A percentile compares a stretch with the other conserved stretches of the same genome.
Evolutionary conservation across 2,888 invertebrate species (phyloP).

Genomic region (Abrostola triplasia): DNA sequence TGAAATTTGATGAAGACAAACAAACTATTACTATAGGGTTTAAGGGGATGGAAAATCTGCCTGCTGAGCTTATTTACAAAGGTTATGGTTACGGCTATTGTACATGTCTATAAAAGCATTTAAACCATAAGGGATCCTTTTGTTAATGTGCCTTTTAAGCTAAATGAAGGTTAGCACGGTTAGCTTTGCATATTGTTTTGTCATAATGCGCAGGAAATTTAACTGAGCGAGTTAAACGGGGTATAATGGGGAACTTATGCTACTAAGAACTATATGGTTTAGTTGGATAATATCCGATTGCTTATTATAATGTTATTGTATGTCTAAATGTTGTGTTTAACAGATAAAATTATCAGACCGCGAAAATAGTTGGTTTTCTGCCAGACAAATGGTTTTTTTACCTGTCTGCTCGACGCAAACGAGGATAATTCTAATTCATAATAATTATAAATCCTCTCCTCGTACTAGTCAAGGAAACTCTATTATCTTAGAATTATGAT

Average conservation of each 20-base stretch:
- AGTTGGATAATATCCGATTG: not conserved
- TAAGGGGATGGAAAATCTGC: conserved; percentile 1
- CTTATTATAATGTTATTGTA: not conserved
- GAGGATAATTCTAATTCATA: too few relatives aligned
- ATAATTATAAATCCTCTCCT: too few relatives aligned
- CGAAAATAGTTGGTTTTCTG: too few relatives aligned
- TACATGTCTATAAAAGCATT: conserved; percentile 5
- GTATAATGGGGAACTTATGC: conserved; percentile 1
- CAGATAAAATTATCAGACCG: too few relatives aligned
- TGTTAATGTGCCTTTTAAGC: conserved; percentile 6
- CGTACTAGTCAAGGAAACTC: too few relatives aligned
- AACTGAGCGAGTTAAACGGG: conserved; percentile 4
- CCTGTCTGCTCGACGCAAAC: too few relatives aligned
- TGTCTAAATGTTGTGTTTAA: too few relatives aligned
- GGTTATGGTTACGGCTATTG: conserved; percentile 3
- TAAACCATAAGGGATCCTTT: conserved; percentile 7
- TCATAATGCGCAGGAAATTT: conserved; percentile 6
- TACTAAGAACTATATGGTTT: not conserved
- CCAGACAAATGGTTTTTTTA: too few relatives aligned
- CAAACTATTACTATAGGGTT: conserved; percentile 2
- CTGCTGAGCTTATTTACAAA: conserved; percentile 4
- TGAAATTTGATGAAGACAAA: not conserved
- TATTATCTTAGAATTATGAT: too few relatives aligned
- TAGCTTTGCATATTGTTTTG: conserved; percentile 5
- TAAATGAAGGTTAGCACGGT: conserved; percentile 5